Evolutionary conservation across 1,140 invertebrate genomes (phyloP), one percentile per base, ranked within the genome.

Genomic region (Micrasema longulum): DNA sequence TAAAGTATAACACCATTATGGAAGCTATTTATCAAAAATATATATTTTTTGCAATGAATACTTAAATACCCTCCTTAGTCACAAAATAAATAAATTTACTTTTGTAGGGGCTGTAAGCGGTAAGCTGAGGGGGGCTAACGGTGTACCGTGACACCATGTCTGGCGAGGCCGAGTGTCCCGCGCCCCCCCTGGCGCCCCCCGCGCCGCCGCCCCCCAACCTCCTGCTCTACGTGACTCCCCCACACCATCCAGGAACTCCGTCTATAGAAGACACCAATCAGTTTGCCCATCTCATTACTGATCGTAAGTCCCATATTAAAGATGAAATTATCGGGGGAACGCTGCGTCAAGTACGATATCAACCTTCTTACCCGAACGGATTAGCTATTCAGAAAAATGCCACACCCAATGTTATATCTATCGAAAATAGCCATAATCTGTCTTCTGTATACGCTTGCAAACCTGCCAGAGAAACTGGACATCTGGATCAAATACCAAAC

Each of bases 161-260:
- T 22, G 67, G 68, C 63, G 71, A 74, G 63, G 69, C 68, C 18
- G 73, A 74, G 48, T 64, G 50, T 43, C 55, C 73, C 16, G 73
- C 22, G 35, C 41, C 50, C 11, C 48, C 36, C 52, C 52, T 14
- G 52, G 63, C 48, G 36, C 20, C 71, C 71, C 36, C 45, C 26
- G 69, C 23, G 43, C 52, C 69, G 43, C 63, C 53, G 11, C 41
- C 60, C 38, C 69, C 65, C 41, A 71, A 71, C 57, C 67, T 74
- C 22, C 73, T 74, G 63, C 64, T 74, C 12, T 74, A 74, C 55
- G 73, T 71, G 7, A 53, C 60, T 41, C 68, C 62, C 10, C 72
- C 47, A 22, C 48, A 45, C 38, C 47, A 38, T 12, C 55, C 60
- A 38, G 45, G n/a, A 52, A 45, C 43, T 9, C 63, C 52, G 10